Conservation (phyloP, 2,113 vertebrate genomes). For the Sceloporus tristichus region DNA sequence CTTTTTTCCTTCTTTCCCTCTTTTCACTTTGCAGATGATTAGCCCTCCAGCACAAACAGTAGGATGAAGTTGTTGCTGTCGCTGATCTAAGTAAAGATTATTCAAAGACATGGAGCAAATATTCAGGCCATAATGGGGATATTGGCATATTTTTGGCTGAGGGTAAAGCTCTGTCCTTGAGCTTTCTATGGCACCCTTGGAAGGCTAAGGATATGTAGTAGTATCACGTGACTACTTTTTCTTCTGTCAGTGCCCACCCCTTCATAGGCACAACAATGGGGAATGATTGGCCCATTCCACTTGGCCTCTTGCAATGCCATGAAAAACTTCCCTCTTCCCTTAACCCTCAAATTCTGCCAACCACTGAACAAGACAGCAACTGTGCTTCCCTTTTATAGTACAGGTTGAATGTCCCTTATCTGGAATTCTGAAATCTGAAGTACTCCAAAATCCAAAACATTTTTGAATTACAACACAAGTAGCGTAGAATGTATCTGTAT, state of each 20-base stretch:
- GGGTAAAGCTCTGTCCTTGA: neutral
- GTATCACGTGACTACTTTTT: neutral
- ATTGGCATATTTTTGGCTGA: neutral
- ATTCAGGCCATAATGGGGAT: neutral
- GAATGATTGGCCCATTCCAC: neutral
- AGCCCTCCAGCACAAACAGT: constrained; percentile 36
- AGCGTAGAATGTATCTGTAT: no score
- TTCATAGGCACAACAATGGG: neutral
- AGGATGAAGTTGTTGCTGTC: neutral
- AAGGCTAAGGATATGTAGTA: neutral
- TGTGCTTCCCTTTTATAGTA: no score
- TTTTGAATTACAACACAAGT: no score
- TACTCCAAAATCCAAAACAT: no score
- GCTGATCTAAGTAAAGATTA: constrained; percentile 19
- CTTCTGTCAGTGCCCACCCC: neutral
- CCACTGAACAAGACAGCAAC: neutral
- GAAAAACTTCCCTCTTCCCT: neutral
- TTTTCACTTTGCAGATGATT: constrained; percentile 44
- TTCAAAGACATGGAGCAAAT: neutral
- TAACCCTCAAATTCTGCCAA: neutral
- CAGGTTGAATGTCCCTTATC: no score
- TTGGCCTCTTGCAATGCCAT: neutral
- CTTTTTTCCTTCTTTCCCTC: neutral
- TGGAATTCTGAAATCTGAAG: no score
- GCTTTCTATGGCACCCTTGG: neutral